Evolutionary conservation across 1,140 invertebrate species (phyloP), one percentile per base, ranked within the genome.

Genomic region (Battus philenor): DNA sequence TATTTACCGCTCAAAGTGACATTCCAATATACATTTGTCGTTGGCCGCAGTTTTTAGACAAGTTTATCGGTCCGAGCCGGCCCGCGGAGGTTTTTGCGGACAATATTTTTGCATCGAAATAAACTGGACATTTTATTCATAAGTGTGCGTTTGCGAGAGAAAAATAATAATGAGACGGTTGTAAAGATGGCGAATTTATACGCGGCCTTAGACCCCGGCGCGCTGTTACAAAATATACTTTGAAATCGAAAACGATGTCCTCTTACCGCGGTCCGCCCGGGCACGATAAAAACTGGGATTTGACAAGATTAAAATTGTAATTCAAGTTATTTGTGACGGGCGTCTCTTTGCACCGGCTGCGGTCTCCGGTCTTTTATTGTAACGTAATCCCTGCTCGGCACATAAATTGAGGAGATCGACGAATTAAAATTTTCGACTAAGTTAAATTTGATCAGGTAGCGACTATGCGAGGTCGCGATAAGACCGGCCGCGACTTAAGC

Each of bases 231-330:
- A 79, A 78, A 77, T 80, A 76, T 74, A 76, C 69, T 80, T 78
- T 76, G 63, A 70, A 77, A 73, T 70, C 58, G 62, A 78, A 83
- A 77, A 72, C 71, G 68, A 83, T 73, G 68, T 72, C 64, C 68
- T 49, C 65, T 60, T 59, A 52, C 57, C 54, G 47, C 47, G 58
- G 50, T 33, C 52, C 66, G 59, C 46, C 54, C 58, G 62, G 64
- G 68, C 62, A 66, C 65, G 72, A 84, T 84, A 84, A 84, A 82
- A 75, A 77, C 58, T 60, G 61, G 80, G 76, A 84, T 84, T 80
- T 73, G 80, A 80, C 76, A 77, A 82, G 78, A 84, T 84, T 84
- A 78, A 82, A 80, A 80, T 80, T 78, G 70, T 82, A 77, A 79
- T 73, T 79, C 76, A 72, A 76, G 66, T 78, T 79, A 78, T 70